A percentile compares a stretch with the other conserved stretches of the same genome.
phyloP scores from a whole-genome alignment of 2,888 invertebrate genomes.

The Sceliomorpha sp. region DNA sequence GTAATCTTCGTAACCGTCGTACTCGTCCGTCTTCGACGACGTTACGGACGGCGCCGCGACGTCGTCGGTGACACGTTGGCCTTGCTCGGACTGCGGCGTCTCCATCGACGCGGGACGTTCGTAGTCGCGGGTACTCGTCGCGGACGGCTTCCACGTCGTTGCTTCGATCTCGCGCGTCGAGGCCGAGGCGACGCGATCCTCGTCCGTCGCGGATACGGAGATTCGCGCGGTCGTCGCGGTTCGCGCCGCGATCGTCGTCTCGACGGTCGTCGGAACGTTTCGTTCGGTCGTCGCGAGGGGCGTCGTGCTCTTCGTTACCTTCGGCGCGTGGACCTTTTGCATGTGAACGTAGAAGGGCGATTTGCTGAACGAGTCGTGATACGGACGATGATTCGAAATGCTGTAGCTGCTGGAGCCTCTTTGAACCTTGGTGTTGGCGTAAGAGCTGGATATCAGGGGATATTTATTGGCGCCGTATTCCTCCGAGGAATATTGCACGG shows the following conservation, averaged over 20 bases:
- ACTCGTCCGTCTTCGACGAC: conserved; percentile 64
- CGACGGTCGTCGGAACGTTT: conserved; percentile 41
- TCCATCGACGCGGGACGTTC: conserved; percentile 67
- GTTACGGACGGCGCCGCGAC: conserved; percentile 38
- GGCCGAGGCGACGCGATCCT: conserved; percentile 60
- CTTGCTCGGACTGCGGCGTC: conserved; percentile 60
- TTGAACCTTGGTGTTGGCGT: conserved; percentile 87
- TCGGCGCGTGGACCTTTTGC: conserved; percentile 50
- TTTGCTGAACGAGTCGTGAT: conserved; percentile 28
- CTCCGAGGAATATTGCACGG: conserved; percentile 85
- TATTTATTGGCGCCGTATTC: conserved; percentile 83
- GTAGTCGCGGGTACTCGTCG: conserved; percentile 48
- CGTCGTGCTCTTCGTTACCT: conserved; percentile 52
- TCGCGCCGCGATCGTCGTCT: conserved; percentile 55
- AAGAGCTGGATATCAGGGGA: conserved; percentile 86
- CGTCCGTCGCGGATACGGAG: no score
- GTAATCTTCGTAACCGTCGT: conserved; percentile 77
- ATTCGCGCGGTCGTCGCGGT: conserved; percentile 61
- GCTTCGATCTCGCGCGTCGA: conserved; percentile 68
- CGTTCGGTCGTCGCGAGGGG: conserved; percentile 56
- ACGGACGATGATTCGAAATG: conserved; percentile 74
- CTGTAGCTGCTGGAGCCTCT: conserved; percentile 80
- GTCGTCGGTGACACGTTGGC: conserved; percentile 48
- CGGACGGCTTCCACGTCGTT: conserved; percentile 75
- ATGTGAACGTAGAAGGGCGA: conserved; percentile 47